These are phyloP conservation scores for Pheosia gnoma DNA, from an alignment of 2,888 invertebrate species.

Conservation along the genomic window DNA sequence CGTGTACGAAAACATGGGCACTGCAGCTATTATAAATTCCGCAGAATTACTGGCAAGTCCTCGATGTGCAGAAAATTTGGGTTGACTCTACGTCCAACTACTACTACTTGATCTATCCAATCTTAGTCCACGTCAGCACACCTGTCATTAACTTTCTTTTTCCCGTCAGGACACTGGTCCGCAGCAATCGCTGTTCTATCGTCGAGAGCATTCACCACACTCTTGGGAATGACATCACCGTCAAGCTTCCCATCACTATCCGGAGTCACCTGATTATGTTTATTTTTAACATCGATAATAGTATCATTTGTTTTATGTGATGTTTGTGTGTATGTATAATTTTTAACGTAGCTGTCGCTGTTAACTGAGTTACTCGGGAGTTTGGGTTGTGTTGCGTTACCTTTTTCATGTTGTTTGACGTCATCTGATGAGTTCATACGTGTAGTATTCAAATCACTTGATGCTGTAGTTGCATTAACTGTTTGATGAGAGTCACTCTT, in stretches of 20 bases:
- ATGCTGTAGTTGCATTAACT: not conserved
- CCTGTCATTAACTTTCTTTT: slow-evolving; percentile 12
- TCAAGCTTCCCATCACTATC: slow-evolving; percentile 1
- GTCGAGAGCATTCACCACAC: slow-evolving; percentile 6
- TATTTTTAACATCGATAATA: not conserved
- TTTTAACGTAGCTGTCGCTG: not conserved
- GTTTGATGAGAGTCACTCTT: not conserved
- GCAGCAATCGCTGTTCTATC: slow-evolving; percentile 32
- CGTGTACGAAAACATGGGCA: no score
- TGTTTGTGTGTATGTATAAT: not conserved
- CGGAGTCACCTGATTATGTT: slow-evolving; percentile 23
- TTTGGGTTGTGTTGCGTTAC: no score
- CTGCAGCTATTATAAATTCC: no score
- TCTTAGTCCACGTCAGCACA: slow-evolving; percentile 22
- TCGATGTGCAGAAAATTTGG: no score
- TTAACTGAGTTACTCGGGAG: no score
- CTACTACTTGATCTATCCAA: no score
- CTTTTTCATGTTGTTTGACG: not conserved
- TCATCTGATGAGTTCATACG: not conserved
- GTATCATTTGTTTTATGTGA: not conserved
- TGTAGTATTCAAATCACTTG: not conserved
- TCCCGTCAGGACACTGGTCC: slow-evolving; percentile 19
- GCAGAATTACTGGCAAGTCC: no score
- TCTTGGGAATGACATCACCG: not conserved
- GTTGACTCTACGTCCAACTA: no score